phyloP scores from a whole-genome alignment of 2,888 invertebrate species.

The Dryobota labecula region DNA sequence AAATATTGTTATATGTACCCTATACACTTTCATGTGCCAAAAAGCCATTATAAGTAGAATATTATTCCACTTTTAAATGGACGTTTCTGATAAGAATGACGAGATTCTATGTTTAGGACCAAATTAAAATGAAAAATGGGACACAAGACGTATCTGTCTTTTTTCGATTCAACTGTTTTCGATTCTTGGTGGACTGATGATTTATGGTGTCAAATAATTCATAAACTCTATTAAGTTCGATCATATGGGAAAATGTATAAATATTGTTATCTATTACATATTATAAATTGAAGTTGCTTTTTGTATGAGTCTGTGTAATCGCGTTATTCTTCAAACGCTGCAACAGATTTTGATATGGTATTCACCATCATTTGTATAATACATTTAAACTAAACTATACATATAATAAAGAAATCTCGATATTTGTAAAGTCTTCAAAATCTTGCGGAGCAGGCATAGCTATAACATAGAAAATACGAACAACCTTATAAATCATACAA shows the following conservation, averaged over 20 bases:
- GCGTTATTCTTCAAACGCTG: background rate
- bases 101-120: background rate
- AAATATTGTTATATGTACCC: too few relatives aligned
- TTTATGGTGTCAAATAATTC: background rate
- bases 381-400: too few relatives aligned
- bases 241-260: background rate
- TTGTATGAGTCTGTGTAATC: background rate
- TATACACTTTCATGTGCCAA: too few relatives aligned
- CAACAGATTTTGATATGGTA: background rate
- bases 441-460: too few relatives aligned
- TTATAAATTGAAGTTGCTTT: background rate
- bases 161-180: too few relatives aligned
- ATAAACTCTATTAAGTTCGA: background rate
- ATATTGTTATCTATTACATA: background rate
- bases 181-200: background rate
- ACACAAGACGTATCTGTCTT: background rate
- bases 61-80: too few relatives aligned
- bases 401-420: too few relatives aligned
- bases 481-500: constrained; percentile 10
- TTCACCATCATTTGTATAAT: background rate
- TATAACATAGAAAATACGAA: background rate
- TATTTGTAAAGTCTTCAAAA: too few relatives aligned
- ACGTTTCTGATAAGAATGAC: background rate
- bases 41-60: too few relatives aligned
- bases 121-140: background rate